Conservation (phyloP, 2,888 invertebrate genomes). For the Chloroclystis v-ata region DNA sequence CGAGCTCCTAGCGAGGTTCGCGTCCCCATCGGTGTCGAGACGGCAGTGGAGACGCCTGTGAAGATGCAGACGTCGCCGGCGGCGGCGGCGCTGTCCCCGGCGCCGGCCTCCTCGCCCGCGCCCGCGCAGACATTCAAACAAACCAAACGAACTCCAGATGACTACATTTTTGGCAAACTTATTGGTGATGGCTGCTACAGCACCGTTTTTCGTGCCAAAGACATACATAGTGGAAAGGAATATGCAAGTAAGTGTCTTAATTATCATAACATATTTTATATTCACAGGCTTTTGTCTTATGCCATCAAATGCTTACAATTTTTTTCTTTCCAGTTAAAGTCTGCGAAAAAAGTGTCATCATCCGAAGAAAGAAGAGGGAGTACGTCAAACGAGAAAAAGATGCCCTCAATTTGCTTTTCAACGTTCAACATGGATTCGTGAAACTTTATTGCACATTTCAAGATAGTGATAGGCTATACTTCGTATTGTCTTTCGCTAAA, state of each 20-base stretch:
- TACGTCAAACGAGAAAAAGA: slow-evolving; percentile 97
- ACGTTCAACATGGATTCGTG: slow-evolving; percentile 92
- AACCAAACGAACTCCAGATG: slow-evolving; percentile 86
- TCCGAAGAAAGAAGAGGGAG: slow-evolving; percentile 94
- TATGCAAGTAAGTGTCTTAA: slow-evolving; percentile 96
- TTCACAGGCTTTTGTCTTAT: too few species aligned
- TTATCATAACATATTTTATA: background rate
- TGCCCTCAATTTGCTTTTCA: slow-evolving; percentile 90
- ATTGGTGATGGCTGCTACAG: slow-evolving; percentile 99
- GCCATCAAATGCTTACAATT: slow-evolving; percentile 5
- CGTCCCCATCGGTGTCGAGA: slow-evolving; percentile 77
- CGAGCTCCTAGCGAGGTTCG: slow-evolving; percentile 62
- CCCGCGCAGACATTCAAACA: slow-evolving; percentile 62
- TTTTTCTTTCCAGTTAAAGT: slow-evolving; percentile 89
- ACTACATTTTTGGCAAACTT: slow-evolving; percentile 96
- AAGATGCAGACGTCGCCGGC: slow-evolving; percentile 74
- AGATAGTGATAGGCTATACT: slow-evolving; percentile 93
- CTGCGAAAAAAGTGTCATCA: slow-evolving; percentile 96
- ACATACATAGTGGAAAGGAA: slow-evolving; percentile 91
- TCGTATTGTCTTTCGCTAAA: slow-evolving; percentile 96
- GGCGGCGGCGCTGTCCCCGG: slow-evolving; percentile 59
- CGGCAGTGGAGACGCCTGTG: slow-evolving; percentile 68
- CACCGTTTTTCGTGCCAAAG: slow-evolving; percentile 95
- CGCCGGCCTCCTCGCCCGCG: slow-evolving; percentile 60
- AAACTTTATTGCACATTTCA: slow-evolving; percentile 98